These are phyloP conservation scores for Criorhina ranunculi DNA, from an alignment of 2,888 invertebrate species.

Conservation along the genomic window DNA sequence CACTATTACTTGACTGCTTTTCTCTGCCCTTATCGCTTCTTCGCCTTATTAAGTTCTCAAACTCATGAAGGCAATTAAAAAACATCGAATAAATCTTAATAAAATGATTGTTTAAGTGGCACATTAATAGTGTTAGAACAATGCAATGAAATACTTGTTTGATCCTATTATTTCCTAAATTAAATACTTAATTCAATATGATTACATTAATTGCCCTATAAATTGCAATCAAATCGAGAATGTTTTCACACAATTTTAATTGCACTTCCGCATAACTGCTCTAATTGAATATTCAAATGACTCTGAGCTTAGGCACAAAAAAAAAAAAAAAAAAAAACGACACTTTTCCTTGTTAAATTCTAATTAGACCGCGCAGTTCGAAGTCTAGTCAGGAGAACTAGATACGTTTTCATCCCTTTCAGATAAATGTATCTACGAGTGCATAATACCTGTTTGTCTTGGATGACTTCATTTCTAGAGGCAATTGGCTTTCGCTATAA, in stretches of 20 bases:
- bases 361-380: constrained; percentile 24
- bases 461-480: constrained; percentile 37
- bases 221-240: constrained; percentile 32
- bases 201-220: constrained; percentile 35
- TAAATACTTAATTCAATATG: constrained; percentile 25
- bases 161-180: constrained; percentile 30
- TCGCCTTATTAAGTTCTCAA: too few species aligned
- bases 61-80: too few species aligned
- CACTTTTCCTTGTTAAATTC: constrained; percentile 42
- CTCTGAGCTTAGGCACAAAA: neutral
- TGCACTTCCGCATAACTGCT: constrained; percentile 63
- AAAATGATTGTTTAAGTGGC: neutral
- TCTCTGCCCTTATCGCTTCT: neutral
- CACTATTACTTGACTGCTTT: neutral
- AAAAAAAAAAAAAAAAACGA: constrained; percentile 15
- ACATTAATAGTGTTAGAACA: neutral
- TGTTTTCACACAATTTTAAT: constrained; percentile 44
- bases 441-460: constrained; percentile 28
- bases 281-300: constrained; percentile 63
- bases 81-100: neutral
- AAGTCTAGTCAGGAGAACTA: neutral
- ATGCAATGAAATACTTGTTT: constrained; percentile 1
- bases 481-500: constrained; percentile 29
- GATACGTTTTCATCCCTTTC: constrained; percentile 17
- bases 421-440: neutral